phyloP scores from a whole-genome alignment of 2,888 invertebrate genomes.

The Acleris sparsana region DNA sequence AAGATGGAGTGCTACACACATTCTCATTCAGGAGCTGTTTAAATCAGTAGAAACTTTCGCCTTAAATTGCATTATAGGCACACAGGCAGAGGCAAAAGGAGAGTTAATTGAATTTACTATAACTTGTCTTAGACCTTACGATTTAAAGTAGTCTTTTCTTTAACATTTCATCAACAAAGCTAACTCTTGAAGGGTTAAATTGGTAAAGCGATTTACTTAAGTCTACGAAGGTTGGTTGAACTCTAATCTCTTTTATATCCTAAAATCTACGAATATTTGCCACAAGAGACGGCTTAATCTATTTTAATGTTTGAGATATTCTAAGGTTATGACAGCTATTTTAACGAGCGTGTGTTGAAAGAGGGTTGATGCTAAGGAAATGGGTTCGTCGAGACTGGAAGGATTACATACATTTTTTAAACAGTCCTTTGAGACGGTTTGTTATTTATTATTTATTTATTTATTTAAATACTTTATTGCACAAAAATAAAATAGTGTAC shows the following conservation, averaged over 20 bases:
- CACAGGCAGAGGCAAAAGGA: conserved; percentile 15
- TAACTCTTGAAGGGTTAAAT: conserved; percentile 32
- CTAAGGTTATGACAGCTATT: background rate
- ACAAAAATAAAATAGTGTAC: too few species aligned
- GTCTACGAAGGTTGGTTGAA: conserved; percentile 25
- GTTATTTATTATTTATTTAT: too few species aligned
- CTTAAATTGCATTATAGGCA: conserved; percentile 23
- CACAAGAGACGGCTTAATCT: conserved; percentile 11
- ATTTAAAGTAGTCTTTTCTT: conserved; percentile 2
- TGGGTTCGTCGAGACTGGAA: too few species aligned
- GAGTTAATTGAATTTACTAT: conserved; percentile 6
- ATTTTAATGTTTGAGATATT: conserved; percentile 4
- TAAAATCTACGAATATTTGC: conserved; percentile 24
- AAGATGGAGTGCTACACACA: conserved; percentile 1
- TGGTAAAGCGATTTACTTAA: conserved; percentile 30
- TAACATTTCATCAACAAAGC: conserved; percentile 3
- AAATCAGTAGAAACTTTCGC: conserved; percentile 19
- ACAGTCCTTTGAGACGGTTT: too few species aligned
- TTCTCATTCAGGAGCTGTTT: conserved; percentile 14
- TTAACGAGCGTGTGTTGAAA: background rate
- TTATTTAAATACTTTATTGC: too few species aligned
- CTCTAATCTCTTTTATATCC: conserved; percentile 30
- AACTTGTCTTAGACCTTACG: background rate
- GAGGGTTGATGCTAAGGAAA: background rate
- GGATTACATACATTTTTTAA: too few species aligned